These are phyloP conservation scores for Caranx melampygus DNA, from an alignment of 2,113 vertebrate genomes.

Conservation along the genomic window DNA sequence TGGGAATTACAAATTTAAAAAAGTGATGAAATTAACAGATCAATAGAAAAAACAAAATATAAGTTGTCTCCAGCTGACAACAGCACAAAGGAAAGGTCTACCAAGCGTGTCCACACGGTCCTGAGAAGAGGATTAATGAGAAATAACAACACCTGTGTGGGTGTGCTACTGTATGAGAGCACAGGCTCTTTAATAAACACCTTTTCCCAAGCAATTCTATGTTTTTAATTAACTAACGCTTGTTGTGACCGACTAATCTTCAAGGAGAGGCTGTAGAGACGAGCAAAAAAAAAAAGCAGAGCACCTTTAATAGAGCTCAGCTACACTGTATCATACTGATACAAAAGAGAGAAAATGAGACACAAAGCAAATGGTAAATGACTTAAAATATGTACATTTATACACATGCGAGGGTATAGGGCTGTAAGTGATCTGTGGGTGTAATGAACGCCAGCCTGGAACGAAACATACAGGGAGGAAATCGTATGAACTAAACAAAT, in stretches of 20 bases:
- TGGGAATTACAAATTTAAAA: background rate
- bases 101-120: background rate
- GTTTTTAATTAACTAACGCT: background rate
- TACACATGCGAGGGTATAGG: slow-evolving; percentile 77
- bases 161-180: background rate
- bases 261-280: slow-evolving; percentile 42
- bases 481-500: slow-evolving; percentile 43
- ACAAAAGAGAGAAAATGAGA: slow-evolving; percentile 68
- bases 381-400: slow-evolving; percentile 85
- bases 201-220: background rate
- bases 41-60: background rate
- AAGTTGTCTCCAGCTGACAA: background rate
- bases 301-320: slow-evolving; percentile 67
- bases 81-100: background rate
- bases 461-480: slow-evolving; percentile 44
- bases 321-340: slow-evolving; percentile 52
- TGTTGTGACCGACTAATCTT: background rate
- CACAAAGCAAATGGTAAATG: slow-evolving; percentile 68
- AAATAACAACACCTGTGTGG: slow-evolving; percentile 1
- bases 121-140: background rate
- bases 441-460: slow-evolving; percentile 50
- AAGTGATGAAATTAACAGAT: background rate
- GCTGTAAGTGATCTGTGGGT: slow-evolving; percentile 53
- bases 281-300: slow-evolving; percentile 52
- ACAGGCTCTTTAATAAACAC: background rate